Evolutionary conservation across 2,797 vertebrate genomes (phyloP).

Genomic region (Moxostoma hubbsi): DNA sequence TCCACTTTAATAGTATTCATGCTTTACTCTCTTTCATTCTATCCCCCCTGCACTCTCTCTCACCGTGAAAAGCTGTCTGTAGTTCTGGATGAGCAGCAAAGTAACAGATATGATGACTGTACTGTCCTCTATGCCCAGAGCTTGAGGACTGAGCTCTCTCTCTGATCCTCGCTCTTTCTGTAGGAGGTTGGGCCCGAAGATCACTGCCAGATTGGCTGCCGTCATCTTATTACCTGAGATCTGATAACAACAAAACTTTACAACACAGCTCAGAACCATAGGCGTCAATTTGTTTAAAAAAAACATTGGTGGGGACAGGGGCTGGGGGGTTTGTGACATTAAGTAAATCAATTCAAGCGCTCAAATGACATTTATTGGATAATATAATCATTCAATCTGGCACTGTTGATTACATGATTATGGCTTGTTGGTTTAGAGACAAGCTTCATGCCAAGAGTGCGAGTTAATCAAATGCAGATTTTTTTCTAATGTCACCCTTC

Average conservation of each 20-base stretch:
- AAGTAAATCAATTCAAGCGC: background rate
- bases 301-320: background rate
- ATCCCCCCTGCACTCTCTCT: constrained; percentile 7
- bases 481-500: no score
- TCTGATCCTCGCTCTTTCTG: constrained; percentile 80
- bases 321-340: background rate
- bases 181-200: constrained; percentile 93
- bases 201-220: constrained; percentile 86
- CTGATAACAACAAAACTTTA: constrained; percentile 64
- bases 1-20: background rate
- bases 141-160: constrained; percentile 68
- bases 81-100: constrained; percentile 86
- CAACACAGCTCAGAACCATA: background rate
- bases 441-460: no score
- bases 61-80: constrained; percentile 86
- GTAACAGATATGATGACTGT: constrained; percentile 85
- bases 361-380: background rate
- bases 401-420: background rate
- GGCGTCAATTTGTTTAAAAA: background rate
- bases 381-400: background rate
- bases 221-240: constrained; percentile 95
- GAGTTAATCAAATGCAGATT: no score
- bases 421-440: background rate
- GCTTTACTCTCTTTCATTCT: background rate
- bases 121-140: constrained; percentile 86